Evolutionary conservation across 2,888 invertebrate species (phyloP), one percentile per base, ranked within the genome.

Genomic region (Cephus pygmeus): DNA sequence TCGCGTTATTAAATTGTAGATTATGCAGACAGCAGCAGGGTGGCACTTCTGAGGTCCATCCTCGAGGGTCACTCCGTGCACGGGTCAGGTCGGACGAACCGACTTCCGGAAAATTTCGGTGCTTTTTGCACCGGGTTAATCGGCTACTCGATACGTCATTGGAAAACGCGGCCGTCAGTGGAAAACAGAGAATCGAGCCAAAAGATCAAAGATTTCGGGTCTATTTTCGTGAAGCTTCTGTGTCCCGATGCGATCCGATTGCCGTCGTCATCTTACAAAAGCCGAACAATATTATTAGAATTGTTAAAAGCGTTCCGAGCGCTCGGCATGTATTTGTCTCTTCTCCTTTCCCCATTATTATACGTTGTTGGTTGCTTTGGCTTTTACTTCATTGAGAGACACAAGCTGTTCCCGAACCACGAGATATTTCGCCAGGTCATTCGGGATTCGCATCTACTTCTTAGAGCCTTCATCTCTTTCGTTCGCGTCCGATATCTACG

Each of bases 1-100:
- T 90, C 88, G 89, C 83, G 86, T 88, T 90, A 90, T 90, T 87
- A 89, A 90, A 90, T 88, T 88, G 86, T 87, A 87, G 90, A 89
- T 90, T 90, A 90, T 89, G 90, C 85, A 84, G 86, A 87, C 83
- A 23, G 33, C 40, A 15, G 3, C 69, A 31, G 11, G 69, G 4
- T 33, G 69, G 77, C 75, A 71, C 76, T 15, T 15, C 1, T 15
- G 15, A 15, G 40, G 1, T 15, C 15, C 6, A 40, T 40, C 40
- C 15, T 40, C 40, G 15, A 15, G 40, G 40, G 15, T 40, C 1
- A 4, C 0, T 15, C 15, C 40, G 40, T 12, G 40, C 15, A 15
- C 40, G 12, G 40, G 40, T 40, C 15, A 15, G 40, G 15, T 15
- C 15, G 40, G 15, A 15, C 40, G 15, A 40, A 40, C 40, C 4